These are phyloP conservation scores for Coecobrya sp. DNA, from an alignment of 2,888 invertebrate species.

Conservation along the genomic window DNA sequence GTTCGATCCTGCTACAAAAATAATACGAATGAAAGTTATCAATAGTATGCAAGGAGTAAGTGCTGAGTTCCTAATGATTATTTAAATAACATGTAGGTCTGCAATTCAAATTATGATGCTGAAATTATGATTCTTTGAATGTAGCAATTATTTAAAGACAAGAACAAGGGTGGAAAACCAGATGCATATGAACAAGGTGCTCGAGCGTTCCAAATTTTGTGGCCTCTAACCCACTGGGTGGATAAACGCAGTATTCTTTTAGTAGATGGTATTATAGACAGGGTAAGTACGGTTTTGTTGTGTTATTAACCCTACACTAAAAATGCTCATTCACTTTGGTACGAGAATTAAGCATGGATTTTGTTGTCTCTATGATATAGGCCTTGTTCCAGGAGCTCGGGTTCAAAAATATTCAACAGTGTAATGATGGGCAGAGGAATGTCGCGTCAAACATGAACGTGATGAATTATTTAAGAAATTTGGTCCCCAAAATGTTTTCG, in stretches of 20 bases:
- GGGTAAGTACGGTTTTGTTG: conserved; percentile 88
- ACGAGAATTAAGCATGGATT: neutral
- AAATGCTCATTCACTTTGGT: neutral
- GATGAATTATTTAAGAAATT: conserved; percentile 95
- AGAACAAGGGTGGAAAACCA: neutral
- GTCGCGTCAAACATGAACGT: conserved; percentile 92
- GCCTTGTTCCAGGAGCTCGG: conserved; percentile 92
- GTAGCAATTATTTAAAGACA: conserved; percentile 68
- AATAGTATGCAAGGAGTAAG: conserved; percentile 88
- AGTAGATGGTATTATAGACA: conserved; percentile 95
- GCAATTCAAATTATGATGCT: neutral
- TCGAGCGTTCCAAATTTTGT: conserved; percentile 91
- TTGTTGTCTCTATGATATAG: conserved; percentile 65
- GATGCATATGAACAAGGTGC: conserved; percentile 90
- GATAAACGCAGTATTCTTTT: conserved; percentile 93
- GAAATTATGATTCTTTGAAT: neutral
- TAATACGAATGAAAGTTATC: conserved; percentile 93
- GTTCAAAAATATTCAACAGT: conserved; percentile 91
- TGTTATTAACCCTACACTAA: neutral
- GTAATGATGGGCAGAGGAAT: conserved; percentile 87
- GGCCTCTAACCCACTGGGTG: conserved; percentile 94
- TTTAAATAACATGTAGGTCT: neutral
- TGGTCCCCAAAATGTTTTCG: conserved; percentile 95
- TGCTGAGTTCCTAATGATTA: neutral
- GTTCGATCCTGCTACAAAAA: conserved; percentile 92